Evolutionary conservation across 2,888 invertebrate genomes (phyloP).

Genomic region (Scaptomyza caliginosa): DNA sequence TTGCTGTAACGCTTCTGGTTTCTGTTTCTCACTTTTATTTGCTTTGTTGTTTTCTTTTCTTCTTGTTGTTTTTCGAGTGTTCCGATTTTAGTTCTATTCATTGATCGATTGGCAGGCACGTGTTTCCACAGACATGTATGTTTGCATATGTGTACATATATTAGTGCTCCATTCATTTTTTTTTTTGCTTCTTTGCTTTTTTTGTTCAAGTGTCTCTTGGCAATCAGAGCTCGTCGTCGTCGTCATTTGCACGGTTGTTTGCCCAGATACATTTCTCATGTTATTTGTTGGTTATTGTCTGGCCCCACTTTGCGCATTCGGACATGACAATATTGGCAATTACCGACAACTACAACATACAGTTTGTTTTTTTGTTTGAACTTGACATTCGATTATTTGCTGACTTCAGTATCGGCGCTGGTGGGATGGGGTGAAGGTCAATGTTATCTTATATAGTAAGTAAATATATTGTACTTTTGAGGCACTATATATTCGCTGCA

Average conservation of each 20-base stretch:
- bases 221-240: conserved; percentile 41
- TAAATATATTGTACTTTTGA: background rate
- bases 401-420: conserved; percentile 34
- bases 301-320: conserved; percentile 37
- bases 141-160: background rate
- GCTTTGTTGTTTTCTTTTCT: background rate
- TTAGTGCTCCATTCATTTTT: conserved; percentile 47
- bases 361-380: conserved; percentile 56
- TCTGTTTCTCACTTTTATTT: conserved; percentile 9
- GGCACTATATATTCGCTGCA: conserved; percentile 29
- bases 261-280: conserved; percentile 63
- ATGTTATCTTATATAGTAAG: conserved; percentile 14
- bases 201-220: conserved; percentile 58
- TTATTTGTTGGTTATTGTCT: conserved; percentile 58
- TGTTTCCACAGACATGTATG: background rate
- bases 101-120: conserved; percentile 35
- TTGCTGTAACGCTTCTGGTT: conserved; percentile 28
- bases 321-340: conserved; percentile 54
- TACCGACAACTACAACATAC: conserved; percentile 29
- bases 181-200: conserved; percentile 45
- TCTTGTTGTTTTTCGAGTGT: conserved; percentile 4
- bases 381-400: conserved; percentile 71
- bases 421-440: conserved; percentile 63
- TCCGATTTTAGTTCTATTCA: conserved; percentile 42
- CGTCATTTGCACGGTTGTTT: conserved; percentile 55